These are phyloP conservation scores for Cerceris rybyensis DNA, from an alignment of 2,888 invertebrate genomes.

Conservation along the genomic window DNA sequence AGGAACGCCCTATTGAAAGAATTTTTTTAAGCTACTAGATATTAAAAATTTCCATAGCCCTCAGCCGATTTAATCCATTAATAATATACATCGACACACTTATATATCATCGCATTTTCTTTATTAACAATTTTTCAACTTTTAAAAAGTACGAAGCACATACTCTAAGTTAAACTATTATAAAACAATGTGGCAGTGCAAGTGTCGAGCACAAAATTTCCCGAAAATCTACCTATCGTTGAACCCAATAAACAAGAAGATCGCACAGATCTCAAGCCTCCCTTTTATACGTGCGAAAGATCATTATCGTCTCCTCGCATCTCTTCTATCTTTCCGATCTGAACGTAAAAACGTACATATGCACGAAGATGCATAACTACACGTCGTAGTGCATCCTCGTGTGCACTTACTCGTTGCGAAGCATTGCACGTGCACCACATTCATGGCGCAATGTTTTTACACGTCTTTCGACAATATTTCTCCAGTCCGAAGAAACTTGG, in stretches of 20 bases:
- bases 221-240: not conserved
- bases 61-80: too few relatives aligned
- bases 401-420: constrained; percentile 24
- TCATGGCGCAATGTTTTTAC: constrained; percentile 42
- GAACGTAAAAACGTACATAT: not conserved
- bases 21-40: too few relatives aligned
- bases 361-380: constrained; percentile 10
- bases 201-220: too few relatives aligned
- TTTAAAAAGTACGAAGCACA: too few relatives aligned
- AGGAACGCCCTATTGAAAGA: too few relatives aligned
- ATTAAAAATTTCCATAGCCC: too few relatives aligned
- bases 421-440: constrained; percentile 41
- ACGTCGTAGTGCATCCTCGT: constrained; percentile 18
- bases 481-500: constrained; percentile 16
- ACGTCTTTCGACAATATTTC: constrained; percentile 38
- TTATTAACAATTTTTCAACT: too few relatives aligned
- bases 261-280: constrained; percentile 3
- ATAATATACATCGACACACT: too few relatives aligned
- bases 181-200: too few relatives aligned
- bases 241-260: constrained; percentile 22
- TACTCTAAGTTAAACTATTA: too few relatives aligned
- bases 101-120: too few relatives aligned
- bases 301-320: constrained; percentile 44
- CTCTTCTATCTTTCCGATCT: constrained; percentile 16
- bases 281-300: constrained; percentile 47